phyloP scores from a whole-genome alignment of 1,140 invertebrate species.

The Leptopilina clavipes region DNA sequence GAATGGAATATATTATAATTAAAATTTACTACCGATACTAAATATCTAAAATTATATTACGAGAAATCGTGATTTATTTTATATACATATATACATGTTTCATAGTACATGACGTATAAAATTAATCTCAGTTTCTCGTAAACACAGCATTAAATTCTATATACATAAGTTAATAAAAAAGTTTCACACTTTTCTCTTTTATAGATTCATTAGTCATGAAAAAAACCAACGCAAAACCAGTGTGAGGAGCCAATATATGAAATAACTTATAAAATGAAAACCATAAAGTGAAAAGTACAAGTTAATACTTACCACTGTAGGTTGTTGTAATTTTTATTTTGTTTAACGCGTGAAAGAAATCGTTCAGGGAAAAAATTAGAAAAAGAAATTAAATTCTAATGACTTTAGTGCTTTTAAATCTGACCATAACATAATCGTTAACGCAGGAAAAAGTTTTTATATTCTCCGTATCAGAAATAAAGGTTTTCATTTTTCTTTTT shows the following conservation, averaged over 20 bases:
- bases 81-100: too few species aligned
- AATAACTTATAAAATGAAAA: not conserved
- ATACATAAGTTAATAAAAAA: not conserved
- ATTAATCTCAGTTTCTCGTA: not conserved
- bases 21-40: too few species aligned
- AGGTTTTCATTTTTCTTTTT: conserved; percentile 4
- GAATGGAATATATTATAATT: too few species aligned
- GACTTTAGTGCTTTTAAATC: too few species aligned
- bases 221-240: too few species aligned
- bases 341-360: too few species aligned
- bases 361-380: too few species aligned
- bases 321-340: too few species aligned
- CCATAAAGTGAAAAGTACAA: not conserved
- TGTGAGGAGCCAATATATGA: not conserved
- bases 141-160: not conserved
- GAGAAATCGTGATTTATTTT: not conserved
- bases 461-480: not conserved
- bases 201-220: conserved; percentile 10
- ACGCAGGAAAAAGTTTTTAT: not conserved
- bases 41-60: not conserved
- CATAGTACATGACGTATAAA: too few species aligned
- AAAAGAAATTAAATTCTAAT: too few species aligned
- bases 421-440: not conserved
- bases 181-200: not conserved
- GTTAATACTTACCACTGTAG: too few species aligned